Conservation (phyloP, 1,140 invertebrate genomes). For the Augochlora pura region DNA sequence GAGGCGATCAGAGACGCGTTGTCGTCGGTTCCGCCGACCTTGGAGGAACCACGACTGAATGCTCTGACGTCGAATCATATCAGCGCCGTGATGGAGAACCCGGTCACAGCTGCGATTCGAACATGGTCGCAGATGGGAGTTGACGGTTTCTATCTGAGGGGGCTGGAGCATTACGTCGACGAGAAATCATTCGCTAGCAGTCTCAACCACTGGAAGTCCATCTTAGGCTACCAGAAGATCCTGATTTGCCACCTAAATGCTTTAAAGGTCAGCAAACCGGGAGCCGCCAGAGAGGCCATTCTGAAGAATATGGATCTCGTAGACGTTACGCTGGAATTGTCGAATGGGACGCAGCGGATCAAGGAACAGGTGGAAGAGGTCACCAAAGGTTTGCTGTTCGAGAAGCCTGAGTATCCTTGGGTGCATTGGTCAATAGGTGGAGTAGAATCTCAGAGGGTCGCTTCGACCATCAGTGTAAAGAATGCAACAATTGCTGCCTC, state of each 20-base stretch:
- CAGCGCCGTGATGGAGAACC: constrained; percentile 49
- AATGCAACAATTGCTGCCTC: constrained; percentile 84
- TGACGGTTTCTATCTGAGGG: constrained; percentile 91
- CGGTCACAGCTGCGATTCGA: constrained; percentile 81
- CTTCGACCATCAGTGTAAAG: constrained; percentile 77
- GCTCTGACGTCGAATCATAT: constrained; percentile 41
- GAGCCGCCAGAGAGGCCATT: constrained; percentile 78
- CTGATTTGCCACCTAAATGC: constrained; percentile 85
- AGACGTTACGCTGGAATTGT: constrained; percentile 84
- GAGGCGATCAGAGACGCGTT: constrained; percentile 61
- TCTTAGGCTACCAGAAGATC: constrained; percentile 83
- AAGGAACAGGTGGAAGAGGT: constrained; percentile 82
- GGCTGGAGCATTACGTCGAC: constrained; percentile 79
- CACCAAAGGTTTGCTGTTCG: constrained; percentile 82
- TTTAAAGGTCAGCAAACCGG: constrained; percentile 76
- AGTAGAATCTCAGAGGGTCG: constrained; percentile 82
- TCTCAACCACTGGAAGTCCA: constrained; percentile 84
- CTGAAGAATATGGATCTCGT: constrained; percentile 85
- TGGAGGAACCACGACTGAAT: neutral
- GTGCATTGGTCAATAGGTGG: constrained; percentile 89
- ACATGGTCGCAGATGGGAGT: constrained; percentile 86
- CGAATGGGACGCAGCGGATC: constrained; percentile 81
- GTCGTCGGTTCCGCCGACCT: constrained; percentile 28
- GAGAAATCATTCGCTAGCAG: constrained; percentile 77
- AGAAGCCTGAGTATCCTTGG: constrained; percentile 84